Evolutionary conservation across 2,888 invertebrate species (phyloP).

Genomic region (Drosophila mimetica): DNA sequence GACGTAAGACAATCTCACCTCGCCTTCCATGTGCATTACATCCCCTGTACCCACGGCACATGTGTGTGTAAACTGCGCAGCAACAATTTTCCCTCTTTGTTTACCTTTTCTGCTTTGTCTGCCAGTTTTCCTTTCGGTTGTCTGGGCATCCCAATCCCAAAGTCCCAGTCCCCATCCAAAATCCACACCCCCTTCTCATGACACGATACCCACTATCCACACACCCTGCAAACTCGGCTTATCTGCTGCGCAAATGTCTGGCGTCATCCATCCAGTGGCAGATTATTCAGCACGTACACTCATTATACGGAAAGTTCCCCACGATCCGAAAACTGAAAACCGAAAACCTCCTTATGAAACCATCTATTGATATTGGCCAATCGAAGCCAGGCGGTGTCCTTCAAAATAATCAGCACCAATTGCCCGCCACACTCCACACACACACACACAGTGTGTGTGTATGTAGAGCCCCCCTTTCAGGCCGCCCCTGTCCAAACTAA

Average conservation of each 20-base stretch:
- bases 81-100: slow-evolving; percentile 55
- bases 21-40: slow-evolving; percentile 1
- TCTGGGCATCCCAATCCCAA: slow-evolving; percentile 22
- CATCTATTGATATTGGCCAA: slow-evolving; percentile 56
- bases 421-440: slow-evolving; percentile 36
- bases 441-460: too few species aligned
- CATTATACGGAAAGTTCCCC: slow-evolving; percentile 21
- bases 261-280: slow-evolving; percentile 34
- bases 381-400: slow-evolving; percentile 63
- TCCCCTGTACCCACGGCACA: not conserved
- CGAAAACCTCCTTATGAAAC: slow-evolving; percentile 37
- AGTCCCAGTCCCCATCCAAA: not conserved
- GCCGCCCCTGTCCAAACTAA: not conserved
- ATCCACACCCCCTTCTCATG: slow-evolving; percentile 1
- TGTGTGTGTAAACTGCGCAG: slow-evolving; percentile 57
- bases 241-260: slow-evolving; percentile 77
- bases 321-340: slow-evolving; percentile 1
- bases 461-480: not conserved
- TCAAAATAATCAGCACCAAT: slow-evolving; percentile 76
- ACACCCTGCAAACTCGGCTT: slow-evolving; percentile 51
- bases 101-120: slow-evolving; percentile 65
- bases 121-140: slow-evolving; percentile 37
- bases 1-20: slow-evolving; percentile 88
- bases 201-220: not conserved
- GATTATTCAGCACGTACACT: slow-evolving; percentile 57